A percentile compares a stretch with the other conserved stretches of the same genome.
These are phyloP conservation scores for Rhinopithecus roxellana DNA, from an alignment of 2,113 vertebrate genomes.

Conservation along the genomic window DNA sequence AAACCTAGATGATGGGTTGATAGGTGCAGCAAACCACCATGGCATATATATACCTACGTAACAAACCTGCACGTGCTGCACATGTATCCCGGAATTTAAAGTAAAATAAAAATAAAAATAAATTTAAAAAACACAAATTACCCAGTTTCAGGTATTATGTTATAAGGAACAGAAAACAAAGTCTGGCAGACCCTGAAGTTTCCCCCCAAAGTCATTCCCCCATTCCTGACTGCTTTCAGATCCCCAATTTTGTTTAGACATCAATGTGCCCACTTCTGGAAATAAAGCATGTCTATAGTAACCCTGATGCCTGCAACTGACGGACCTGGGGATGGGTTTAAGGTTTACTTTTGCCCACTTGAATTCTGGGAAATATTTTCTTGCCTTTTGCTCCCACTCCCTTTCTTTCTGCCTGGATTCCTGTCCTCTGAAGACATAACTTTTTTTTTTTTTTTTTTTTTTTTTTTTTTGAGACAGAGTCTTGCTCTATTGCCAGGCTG, in stretches of 20 bases:
- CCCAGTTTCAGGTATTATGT: not conserved
- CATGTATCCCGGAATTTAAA: too few species aligned
- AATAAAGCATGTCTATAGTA: not conserved
- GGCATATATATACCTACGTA: too few species aligned
- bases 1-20: too few species aligned
- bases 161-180: not conserved
- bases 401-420: not conserved
- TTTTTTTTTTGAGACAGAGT: too few species aligned
- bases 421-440: not conserved
- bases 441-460: too few species aligned
- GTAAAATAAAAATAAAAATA: too few species aligned
- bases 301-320: not conserved
- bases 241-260: not conserved
- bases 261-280: not conserved
- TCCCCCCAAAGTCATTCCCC: not conserved
- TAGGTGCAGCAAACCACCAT: too few species aligned
- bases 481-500: too few species aligned
- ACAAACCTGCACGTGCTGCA: too few species aligned
- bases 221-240: not conserved
- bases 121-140: too few species aligned
- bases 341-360: not conserved
- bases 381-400: not conserved
- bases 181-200: not conserved
- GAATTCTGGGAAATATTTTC: not conserved
- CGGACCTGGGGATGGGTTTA: not conserved